Base-by-base conservation (phyloP, 2,113 vertebrate species). In the Athene cunicularia region DNA sequence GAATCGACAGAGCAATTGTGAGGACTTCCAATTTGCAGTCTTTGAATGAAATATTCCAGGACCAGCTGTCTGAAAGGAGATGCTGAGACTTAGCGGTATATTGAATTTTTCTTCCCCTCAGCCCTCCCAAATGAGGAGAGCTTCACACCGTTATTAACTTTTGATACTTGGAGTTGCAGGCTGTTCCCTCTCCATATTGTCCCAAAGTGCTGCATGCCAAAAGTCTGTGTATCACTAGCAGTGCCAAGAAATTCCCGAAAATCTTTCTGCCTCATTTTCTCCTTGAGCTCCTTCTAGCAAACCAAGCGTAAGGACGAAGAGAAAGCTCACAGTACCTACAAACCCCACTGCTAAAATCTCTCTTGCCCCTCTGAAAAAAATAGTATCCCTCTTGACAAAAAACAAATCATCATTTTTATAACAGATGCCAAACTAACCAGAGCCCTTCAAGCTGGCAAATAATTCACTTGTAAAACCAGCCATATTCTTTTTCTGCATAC, bases 141-240 rank as follows among this genome's bases (percentile, higher is more conserved):
- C 66, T 91, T 91, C 93, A 89, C 91, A 77, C 90, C 70, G 60
- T 79, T 68, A 79, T 92, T 86, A 92, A 64, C 68, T 87, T 77
- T 11, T 71, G 83, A 53, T 83, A 58, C 84, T 66, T 45, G 64
- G 35, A 56, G n/a, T 45, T 37, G n/a, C 52, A 49, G 24, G 20
- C 41, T 81, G 50, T 55, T 95, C 75, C 86, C 60, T 92, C 67
- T 86, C 95, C 86, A n/a, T 21, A 52, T 23, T 30, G 45, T 94
- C 60, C 27, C 27, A 52, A 90, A 93, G 47, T 0, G 0, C 68
- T 18, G 14, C 39, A 30, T 1, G 7, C 45, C 71, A n/a, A 12
- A 52, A 85, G 32, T 41, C 94, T 92, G 52, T 20, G 60, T 79
- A 82, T 90, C 53, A 75, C 58, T 5, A 59, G 33, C 43, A 27